Percentiles rank a stretch among this genome's conserved stretches.
Evolutionary conservation across 2,888 invertebrate genomes (phyloP).

Genomic region (Drosophila melanosoma): DNA sequence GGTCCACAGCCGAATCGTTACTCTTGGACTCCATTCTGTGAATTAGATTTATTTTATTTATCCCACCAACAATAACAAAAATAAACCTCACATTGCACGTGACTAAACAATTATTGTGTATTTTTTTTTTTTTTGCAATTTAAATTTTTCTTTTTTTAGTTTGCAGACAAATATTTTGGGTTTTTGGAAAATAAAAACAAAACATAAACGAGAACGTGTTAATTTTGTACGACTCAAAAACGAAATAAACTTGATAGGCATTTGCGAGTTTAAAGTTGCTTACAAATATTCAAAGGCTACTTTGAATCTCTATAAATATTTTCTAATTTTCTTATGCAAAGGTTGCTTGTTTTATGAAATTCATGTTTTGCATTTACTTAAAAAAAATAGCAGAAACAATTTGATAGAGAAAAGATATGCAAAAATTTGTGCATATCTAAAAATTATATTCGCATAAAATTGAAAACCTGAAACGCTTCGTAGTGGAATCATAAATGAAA

Average conservation of each 20-base stretch:
- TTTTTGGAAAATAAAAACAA: constrained; percentile 60
- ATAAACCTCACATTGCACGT: constrained; percentile 1
- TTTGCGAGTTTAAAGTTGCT: neutral
- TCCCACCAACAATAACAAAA: neutral
- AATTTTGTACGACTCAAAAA: constrained; percentile 77
- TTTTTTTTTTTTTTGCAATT: constrained; percentile 26
- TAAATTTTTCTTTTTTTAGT: constrained; percentile 44
- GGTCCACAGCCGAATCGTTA: constrained; percentile 32
- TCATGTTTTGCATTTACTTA: neutral
- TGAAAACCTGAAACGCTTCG: neutral
- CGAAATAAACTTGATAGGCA: constrained; percentile 50
- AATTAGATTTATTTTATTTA: neutral
- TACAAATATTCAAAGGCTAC: constrained; percentile 9
- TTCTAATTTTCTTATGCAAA: neutral
- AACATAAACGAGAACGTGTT: constrained; percentile 69
- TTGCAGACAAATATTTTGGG: constrained; percentile 41
- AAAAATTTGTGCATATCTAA: neutral
- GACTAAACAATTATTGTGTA: neutral
- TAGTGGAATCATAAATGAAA: neutral
- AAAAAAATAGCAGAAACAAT: neutral
- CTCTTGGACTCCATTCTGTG: constrained; percentile 34
- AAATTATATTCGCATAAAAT: neutral
- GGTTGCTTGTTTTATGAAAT: neutral
- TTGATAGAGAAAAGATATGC: neutral
- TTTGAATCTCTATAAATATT: neutral